Evolutionary conservation across 2,888 invertebrate genomes (phyloP).

Genomic region (Polyommatus iphigenia): DNA sequence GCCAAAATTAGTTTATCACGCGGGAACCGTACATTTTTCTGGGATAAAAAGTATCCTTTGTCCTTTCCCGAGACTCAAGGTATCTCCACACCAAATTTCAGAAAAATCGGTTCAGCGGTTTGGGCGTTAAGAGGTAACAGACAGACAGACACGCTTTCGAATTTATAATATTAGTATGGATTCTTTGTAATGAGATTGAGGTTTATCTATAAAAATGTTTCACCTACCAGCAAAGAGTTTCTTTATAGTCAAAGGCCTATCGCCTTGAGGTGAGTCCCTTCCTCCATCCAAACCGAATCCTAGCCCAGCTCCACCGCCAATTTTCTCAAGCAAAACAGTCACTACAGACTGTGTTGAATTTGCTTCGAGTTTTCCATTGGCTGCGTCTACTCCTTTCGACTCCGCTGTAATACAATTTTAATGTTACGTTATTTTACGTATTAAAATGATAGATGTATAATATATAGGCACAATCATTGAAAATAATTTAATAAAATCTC

Average conservation of each 20-base stretch:
- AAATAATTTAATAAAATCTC: no score
- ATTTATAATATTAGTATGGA: no score
- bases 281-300: constrained; percentile 98
- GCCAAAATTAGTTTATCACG: no score
- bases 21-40: no score
- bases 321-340: constrained; percentile 78
- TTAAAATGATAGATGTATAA: no score
- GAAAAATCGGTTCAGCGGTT: no score
- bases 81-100: no score
- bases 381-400: constrained; percentile 62
- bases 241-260: constrained; percentile 93
- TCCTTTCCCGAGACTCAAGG: no score
- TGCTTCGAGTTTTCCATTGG: constrained; percentile 43
- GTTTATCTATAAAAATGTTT: background rate
- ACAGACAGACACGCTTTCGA: no score
- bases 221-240: constrained; percentile 94
- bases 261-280: constrained; percentile 93
- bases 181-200: background rate
- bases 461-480: no score
- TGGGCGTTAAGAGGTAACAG: no score
- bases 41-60: no score
- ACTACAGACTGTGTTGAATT: constrained; percentile 55
- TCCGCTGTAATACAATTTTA: constrained; percentile 55
- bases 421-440: background rate
- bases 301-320: constrained; percentile 88